Percentiles rank a stretch among this genome's conserved stretches.
phyloP scores from a whole-genome alignment of 2,113 vertebrate species.

The Melanostigma gelatinosum region DNA sequence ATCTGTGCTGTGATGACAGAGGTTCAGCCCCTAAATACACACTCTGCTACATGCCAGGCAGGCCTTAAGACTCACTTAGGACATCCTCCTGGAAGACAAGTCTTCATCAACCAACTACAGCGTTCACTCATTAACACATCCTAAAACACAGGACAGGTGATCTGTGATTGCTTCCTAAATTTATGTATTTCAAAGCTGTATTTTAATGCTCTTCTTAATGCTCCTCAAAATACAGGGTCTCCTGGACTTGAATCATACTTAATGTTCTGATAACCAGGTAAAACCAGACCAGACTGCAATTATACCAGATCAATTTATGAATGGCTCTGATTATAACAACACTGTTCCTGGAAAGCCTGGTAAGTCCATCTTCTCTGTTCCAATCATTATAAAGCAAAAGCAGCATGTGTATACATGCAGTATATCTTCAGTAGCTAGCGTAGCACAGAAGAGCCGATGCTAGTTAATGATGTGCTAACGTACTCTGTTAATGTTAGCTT shows the following conservation, averaged over 20 bases:
- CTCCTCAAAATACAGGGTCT: not conserved
- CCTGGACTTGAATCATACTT: not conserved
- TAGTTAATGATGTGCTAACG: no score
- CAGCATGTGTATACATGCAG: not conserved
- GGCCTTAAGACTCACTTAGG: not conserved
- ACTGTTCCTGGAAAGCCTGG: no score
- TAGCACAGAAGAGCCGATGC: not conserved
- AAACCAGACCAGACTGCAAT: not conserved
- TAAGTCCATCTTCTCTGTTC: no score
- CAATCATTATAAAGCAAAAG: no score
- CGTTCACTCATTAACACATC: not conserved
- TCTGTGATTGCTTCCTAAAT: not conserved
- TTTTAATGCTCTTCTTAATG: no score
- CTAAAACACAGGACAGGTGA: not conserved
- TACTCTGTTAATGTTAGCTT: no score
- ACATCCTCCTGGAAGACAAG: not conserved
- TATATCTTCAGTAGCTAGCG: not conserved
- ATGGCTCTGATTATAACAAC: no score
- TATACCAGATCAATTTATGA: not conserved
- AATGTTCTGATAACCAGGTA: not conserved
- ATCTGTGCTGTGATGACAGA: conserved; percentile 6
- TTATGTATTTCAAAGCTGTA: no score
- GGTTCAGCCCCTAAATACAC: conserved; percentile 44
- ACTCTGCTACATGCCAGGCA: conserved; percentile 14
- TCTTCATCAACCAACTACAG: not conserved